phyloP scores from a whole-genome alignment of 2,888 invertebrate species.

The Phortica magna region DNA sequence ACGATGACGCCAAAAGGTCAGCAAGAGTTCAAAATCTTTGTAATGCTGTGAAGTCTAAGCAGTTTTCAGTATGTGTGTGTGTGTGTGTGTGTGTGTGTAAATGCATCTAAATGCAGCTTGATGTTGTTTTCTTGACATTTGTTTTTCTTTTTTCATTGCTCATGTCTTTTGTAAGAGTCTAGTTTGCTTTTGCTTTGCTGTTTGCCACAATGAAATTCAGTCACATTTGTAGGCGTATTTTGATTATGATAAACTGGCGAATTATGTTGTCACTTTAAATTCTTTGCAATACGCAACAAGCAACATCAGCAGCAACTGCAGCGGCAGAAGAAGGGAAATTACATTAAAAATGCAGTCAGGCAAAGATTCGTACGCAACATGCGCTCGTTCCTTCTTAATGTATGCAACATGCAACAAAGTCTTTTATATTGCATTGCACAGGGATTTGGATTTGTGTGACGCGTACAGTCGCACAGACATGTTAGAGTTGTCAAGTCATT shows the following conservation, averaged over 20 bases:
- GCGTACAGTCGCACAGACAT: neutral
- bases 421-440: neutral
- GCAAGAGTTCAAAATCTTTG: neutral
- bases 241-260: slow-evolving; percentile 76
- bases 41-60: neutral
- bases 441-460: slow-evolving; percentile 10
- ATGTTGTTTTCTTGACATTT: neutral
- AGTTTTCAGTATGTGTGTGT: neutral
- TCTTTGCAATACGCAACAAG: slow-evolving; percentile 51
- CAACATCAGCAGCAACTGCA: neutral
- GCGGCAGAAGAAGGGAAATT: neutral
- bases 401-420: slow-evolving; percentile 4
- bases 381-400: slow-evolving; percentile 6
- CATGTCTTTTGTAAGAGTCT: neutral
- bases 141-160: neutral
- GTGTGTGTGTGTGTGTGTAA: neutral
- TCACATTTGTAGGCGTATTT: slow-evolving; percentile 64
- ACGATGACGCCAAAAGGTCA: neutral
- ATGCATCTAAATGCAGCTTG: neutral
- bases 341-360: neutral
- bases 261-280: slow-evolving; percentile 75
- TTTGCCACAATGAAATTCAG: neutral
- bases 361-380: neutral
- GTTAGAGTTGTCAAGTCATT: neutral
- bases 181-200: slow-evolving; percentile 1